Conservation (phyloP, 2,888 invertebrate species). For the Andrena camellia region DNA sequence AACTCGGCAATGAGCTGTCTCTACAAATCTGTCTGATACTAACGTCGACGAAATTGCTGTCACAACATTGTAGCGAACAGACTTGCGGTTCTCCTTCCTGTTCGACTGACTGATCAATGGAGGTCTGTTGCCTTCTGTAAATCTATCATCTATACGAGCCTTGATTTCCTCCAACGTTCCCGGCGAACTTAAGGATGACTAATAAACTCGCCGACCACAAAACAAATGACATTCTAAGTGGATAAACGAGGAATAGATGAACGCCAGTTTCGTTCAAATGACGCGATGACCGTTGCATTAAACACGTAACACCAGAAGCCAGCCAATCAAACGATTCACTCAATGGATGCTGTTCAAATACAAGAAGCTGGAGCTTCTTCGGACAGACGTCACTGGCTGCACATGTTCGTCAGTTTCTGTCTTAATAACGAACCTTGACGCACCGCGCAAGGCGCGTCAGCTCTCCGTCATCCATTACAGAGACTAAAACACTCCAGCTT, state of each 20-base stretch:
- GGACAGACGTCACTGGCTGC: background rate
- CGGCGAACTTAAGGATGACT: background rate
- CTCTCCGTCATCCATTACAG: background rate
- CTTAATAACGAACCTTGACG: too few species aligned
- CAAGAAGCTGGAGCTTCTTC: background rate
- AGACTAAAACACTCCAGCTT: background rate
- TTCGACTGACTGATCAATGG: too few species aligned
- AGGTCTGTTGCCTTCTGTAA: too few species aligned
- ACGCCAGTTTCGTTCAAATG: background rate
- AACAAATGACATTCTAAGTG: constrained; percentile 18
- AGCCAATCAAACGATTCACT: background rate
- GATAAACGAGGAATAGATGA: constrained; percentile 8
- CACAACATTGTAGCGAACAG: too few species aligned
- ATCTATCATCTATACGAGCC: too few species aligned
- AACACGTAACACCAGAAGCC: constrained; percentile 4
- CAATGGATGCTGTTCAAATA: background rate
- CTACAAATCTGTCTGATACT: too few species aligned
- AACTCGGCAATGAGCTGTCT: too few species aligned
- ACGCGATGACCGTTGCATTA: background rate
- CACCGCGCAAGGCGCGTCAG: too few species aligned
- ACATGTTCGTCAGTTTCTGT: too few species aligned
- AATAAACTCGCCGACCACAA: background rate
- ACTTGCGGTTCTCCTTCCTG: too few species aligned
- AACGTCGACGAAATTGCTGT: too few species aligned
- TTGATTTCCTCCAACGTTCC: background rate